These are phyloP conservation scores for Epiblema foenella DNA, from an alignment of 2,888 invertebrate species.

Conservation along the genomic window DNA sequence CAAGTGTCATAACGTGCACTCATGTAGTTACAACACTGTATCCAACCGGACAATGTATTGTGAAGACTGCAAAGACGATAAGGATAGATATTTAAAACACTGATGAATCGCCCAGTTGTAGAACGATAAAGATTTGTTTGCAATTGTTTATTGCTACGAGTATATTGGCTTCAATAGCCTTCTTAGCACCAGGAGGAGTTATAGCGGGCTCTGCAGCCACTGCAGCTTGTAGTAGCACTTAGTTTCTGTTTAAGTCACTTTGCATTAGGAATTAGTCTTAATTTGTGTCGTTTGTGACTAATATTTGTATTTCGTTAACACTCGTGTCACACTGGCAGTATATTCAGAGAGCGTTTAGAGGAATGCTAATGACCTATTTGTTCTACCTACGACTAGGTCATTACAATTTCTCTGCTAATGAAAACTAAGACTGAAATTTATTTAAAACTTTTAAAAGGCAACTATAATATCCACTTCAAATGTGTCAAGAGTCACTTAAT, in stretches of 20 bases:
- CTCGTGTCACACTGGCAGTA: slow-evolving; percentile 61
- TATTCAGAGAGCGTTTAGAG: slow-evolving; percentile 35
- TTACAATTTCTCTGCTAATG: no score
- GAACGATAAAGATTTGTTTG: not conserved
- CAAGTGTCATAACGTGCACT: no score
- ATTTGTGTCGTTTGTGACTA: slow-evolving; percentile 79
- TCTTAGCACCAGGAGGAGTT: slow-evolving; percentile 44
- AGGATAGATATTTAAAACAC: not conserved
- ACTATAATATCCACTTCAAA: no score
- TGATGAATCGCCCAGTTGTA: not conserved
- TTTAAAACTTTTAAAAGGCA: no score
- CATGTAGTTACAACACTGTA: no score
- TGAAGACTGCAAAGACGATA: not conserved
- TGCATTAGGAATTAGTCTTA: slow-evolving; percentile 81
- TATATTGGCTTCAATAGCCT: slow-evolving; percentile 34
- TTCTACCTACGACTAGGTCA: no score
- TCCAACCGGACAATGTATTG: not conserved
- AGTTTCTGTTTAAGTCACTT: slow-evolving; percentile 80
- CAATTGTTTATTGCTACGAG: slow-evolving; percentile 28
- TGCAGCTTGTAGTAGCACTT: slow-evolving; percentile 80
- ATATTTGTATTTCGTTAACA: slow-evolving; percentile 83
- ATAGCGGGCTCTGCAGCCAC: slow-evolving; percentile 49
- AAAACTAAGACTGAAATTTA: no score
- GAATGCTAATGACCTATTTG: slow-evolving; percentile 5
- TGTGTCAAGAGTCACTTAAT: no score